phyloP scores from a whole-genome alignment of 2,113 vertebrate species.

The Nothoprocta perdicaria region DNA sequence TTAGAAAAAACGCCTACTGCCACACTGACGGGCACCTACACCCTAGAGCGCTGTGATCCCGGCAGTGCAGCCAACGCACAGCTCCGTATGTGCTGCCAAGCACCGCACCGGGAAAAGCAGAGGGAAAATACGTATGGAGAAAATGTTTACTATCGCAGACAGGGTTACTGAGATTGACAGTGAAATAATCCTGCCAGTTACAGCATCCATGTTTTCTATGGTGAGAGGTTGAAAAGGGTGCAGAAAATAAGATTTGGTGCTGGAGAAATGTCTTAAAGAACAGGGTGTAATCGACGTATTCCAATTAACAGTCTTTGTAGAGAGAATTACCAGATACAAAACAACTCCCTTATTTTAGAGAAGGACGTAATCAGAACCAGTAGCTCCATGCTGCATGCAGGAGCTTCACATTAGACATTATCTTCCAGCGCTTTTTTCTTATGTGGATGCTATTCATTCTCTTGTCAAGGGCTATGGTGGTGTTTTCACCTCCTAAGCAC shows the following conservation, averaged over 20 bases:
- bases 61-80: neutral
- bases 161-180: neutral
- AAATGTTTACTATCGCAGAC: neutral
- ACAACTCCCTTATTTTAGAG: neutral
- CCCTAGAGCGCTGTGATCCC: neutral
- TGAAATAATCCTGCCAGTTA: neutral
- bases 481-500: neutral
- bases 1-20: neutral
- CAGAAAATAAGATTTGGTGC: neutral
- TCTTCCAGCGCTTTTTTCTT: neutral
- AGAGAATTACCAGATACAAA: neutral
- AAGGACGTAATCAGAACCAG: neutral
- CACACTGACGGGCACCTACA: neutral
- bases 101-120: rapidly evolving
- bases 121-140: neutral
- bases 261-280: neutral
- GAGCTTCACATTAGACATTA: neutral
- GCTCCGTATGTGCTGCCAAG: neutral
- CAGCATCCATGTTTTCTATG: neutral
- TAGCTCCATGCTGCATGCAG: neutral
- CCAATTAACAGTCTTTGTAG: neutral
- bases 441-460: neutral
- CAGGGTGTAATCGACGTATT: neutral
- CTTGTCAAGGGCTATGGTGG: neutral
- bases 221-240: rapidly evolving